phyloP scores from a whole-genome alignment of 1,140 invertebrate species.

The Cydia fagiglandana region DNA sequence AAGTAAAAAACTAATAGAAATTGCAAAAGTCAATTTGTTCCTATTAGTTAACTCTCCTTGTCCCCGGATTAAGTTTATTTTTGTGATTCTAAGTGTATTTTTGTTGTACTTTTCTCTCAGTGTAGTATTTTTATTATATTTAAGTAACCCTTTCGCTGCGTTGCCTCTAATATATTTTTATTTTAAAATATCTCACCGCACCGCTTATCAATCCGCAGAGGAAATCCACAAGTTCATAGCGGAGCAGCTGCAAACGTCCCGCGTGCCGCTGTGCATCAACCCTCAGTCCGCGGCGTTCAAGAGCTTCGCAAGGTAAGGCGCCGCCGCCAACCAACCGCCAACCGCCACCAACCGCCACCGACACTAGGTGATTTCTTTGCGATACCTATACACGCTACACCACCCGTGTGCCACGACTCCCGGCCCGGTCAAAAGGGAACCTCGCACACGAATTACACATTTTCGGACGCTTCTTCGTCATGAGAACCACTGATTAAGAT shows the following conservation, averaged over 20 bases:
- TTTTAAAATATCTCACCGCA: too few species aligned
- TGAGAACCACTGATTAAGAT: neutral
- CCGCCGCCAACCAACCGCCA: slow-evolving; percentile 62
- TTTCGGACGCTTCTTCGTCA: too few species aligned
- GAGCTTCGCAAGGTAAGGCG: slow-evolving; percentile 98
- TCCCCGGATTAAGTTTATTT: too few species aligned
- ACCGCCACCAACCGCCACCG: slow-evolving; percentile 72
- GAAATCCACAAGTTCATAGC: slow-evolving; percentile 99
- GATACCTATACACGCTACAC: slow-evolving; percentile 74
- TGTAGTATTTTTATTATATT: too few species aligned
- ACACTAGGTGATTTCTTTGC: slow-evolving; percentile 81
- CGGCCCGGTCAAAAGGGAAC: slow-evolving; percentile 13
- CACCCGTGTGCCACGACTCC: slow-evolving; percentile 61
- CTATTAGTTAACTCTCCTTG: too few species aligned
- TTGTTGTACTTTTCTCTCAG: too few species aligned
- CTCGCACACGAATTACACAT: neutral
- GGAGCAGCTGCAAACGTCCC: slow-evolving; percentile 95
- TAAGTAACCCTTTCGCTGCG: too few species aligned
- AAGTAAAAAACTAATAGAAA: too few species aligned
- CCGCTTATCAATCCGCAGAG: slow-evolving; percentile 83
- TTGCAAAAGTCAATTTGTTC: too few species aligned
- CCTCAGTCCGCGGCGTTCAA: slow-evolving; percentile 99
- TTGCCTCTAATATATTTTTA: too few species aligned
- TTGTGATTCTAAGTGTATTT: too few species aligned
- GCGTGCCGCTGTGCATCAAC: slow-evolving; percentile 99